phyloP scores from a whole-genome alignment of 2,113 vertebrate genomes.

The Trichechus manatus region DNA sequence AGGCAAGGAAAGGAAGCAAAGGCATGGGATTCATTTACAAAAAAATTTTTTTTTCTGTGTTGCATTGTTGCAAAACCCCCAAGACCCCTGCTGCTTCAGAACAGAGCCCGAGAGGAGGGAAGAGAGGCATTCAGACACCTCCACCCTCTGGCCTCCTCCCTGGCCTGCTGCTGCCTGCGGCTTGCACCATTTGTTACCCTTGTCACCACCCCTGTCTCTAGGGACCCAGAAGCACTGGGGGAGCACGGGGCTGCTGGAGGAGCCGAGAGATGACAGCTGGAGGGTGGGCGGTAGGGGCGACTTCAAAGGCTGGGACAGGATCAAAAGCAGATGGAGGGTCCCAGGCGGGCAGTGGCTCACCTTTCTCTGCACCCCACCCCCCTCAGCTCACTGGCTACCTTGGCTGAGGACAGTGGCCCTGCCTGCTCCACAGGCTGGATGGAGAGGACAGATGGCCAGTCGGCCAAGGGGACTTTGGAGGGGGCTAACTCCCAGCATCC shows the following conservation, averaged over 20 bases:
- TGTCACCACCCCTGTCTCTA: constrained; percentile 61
- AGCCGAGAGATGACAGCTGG: constrained; percentile 82
- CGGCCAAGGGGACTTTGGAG: neutral
- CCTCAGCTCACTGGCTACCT: constrained; percentile 55
- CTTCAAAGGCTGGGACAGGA: constrained; percentile 83
- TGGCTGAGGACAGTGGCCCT: constrained; percentile 47
- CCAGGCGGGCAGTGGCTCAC: constrained; percentile 72
- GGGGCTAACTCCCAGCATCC: neutral
- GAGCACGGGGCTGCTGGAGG: constrained; percentile 75
- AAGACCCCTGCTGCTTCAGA: constrained; percentile 4
- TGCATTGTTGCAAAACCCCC: neutral
- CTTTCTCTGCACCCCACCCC: neutral
- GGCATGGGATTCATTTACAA: constrained; percentile 51
- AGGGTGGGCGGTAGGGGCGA: neutral
- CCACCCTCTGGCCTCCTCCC: neutral
- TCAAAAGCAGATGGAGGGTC: constrained; percentile 84
- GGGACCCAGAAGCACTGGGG: constrained; percentile 69
- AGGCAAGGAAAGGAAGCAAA: neutral
- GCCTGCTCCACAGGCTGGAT: neutral
- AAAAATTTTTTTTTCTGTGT: no score
- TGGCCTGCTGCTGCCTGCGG: constrained; percentile 56
- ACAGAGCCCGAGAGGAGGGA: neutral
- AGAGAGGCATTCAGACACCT: constrained; percentile 33
- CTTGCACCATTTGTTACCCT: constrained; percentile 81
- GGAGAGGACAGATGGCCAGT: constrained; percentile 70